These are phyloP conservation scores for Athene cunicularia DNA, from an alignment of 2,113 vertebrate species.

Conservation along the genomic window DNA sequence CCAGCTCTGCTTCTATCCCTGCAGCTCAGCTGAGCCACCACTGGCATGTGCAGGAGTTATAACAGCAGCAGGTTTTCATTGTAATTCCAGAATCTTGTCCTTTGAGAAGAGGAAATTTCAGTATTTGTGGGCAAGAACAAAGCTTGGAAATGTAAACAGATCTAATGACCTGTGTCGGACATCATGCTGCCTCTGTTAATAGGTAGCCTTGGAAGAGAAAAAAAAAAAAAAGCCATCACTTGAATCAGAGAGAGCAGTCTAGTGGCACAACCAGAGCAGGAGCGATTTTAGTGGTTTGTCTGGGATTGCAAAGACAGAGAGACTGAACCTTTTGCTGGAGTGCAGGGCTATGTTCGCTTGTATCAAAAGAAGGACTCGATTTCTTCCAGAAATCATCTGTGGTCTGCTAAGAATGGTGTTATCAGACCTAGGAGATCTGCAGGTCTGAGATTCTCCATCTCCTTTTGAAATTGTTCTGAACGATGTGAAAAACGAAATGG, in stretches of 20 bases:
- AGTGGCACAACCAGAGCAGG: background rate
- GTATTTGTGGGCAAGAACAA: background rate
- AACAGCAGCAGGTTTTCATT: background rate
- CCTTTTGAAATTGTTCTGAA: background rate
- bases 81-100: background rate
- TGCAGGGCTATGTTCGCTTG: background rate
- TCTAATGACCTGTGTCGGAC: background rate
- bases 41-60: rapidly evolving
- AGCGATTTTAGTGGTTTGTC: rapidly evolving
- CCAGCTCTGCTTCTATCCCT: background rate
- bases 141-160: background rate
- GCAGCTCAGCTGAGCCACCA: background rate
- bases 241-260: background rate
- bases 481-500: background rate
- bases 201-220: background rate
- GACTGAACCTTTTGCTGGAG: background rate
- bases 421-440: background rate
- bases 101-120: background rate
- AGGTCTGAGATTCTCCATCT: background rate
- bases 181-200: background rate
- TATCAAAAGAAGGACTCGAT: background rate
- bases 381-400: background rate
- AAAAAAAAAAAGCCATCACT: background rate
- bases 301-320: background rate
- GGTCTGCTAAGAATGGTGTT: background rate